These are phyloP conservation scores for Phyllotreta cruciferae DNA, from an alignment of 2,888 invertebrate genomes.

Conservation along the genomic window DNA sequence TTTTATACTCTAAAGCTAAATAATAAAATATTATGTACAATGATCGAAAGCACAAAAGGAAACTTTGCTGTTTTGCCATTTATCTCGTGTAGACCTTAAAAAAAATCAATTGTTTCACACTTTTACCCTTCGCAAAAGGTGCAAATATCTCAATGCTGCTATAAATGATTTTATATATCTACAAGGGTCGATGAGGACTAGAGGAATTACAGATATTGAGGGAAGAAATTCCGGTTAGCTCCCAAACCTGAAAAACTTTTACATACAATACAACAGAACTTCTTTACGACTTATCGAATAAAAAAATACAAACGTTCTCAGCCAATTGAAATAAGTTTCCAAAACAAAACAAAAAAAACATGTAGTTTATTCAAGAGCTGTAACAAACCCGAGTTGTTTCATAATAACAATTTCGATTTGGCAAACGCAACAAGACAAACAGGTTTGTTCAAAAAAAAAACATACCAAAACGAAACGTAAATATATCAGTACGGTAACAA, in stretches of 20 bases:
- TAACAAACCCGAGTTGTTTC: neutral
- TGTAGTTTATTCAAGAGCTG: constrained; percentile 9
- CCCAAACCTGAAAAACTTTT: too few relatives aligned
- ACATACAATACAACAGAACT: too few relatives aligned
- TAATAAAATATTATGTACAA: constrained; percentile 44
- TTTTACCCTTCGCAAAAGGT: constrained; percentile 3
- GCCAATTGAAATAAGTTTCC: constrained; percentile 2
- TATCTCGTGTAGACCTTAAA: constrained; percentile 26
- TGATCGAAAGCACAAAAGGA: constrained; percentile 33
- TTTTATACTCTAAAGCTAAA: constrained; percentile 45
- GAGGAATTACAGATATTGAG: too few relatives aligned
- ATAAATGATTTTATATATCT: constrained; percentile 15
- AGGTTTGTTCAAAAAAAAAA: constrained; percentile 1
- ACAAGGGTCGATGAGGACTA: neutral
- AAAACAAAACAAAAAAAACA: constrained; percentile 3
- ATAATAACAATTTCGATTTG: too few relatives aligned
- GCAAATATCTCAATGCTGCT: neutral
- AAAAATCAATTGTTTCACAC: constrained; percentile 14
- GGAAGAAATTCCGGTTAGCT: too few relatives aligned
- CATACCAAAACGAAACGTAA: constrained; percentile 4
- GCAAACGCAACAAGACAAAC: neutral
- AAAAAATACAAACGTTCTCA: neutral
- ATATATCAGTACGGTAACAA: constrained; percentile 9
- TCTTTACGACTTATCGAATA: constrained; percentile 1
- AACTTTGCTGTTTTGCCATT: constrained; percentile 18